These are phyloP conservation scores for Zeugodacus cucurbitae DNA, from an alignment of 1,140 invertebrate species.

Conservation along the genomic window DNA sequence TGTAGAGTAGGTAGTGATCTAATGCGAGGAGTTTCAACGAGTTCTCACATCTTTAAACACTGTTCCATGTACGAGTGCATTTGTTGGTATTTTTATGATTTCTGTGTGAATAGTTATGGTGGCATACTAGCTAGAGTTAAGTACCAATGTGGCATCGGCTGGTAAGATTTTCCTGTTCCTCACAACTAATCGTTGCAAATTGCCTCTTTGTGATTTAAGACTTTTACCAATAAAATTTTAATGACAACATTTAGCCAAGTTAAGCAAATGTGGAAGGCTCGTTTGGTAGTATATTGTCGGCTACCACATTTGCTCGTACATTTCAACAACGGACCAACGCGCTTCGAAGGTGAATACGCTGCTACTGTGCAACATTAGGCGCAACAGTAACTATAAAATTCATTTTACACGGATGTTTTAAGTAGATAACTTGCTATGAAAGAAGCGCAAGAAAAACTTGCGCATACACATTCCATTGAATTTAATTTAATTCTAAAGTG, in stretches of 20 bases:
- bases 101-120: no score
- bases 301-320: neutral
- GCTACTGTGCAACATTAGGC: conserved; percentile 32
- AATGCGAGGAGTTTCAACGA: no score
- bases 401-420: neutral
- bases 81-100: no score
- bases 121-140: neutral
- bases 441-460: neutral
- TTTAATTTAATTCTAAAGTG: conserved; percentile 33
- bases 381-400: conserved; percentile 18
- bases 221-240: conserved; percentile 40
- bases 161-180: neutral
- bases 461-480: neutral
- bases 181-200: conserved; percentile 8
- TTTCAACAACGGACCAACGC: neutral
- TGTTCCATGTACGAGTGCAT: neutral
- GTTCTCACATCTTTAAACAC: neutral
- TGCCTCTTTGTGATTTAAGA: neutral
- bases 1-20: no score
- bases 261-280: neutral
- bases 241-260: conserved; percentile 19
- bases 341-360: neutral
- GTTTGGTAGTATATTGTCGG: neutral
- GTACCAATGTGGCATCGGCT: neutral
- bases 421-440: neutral